Evolutionary conservation across 2,888 invertebrate species (phyloP).

Genomic region (Phengaris alcon): DNA sequence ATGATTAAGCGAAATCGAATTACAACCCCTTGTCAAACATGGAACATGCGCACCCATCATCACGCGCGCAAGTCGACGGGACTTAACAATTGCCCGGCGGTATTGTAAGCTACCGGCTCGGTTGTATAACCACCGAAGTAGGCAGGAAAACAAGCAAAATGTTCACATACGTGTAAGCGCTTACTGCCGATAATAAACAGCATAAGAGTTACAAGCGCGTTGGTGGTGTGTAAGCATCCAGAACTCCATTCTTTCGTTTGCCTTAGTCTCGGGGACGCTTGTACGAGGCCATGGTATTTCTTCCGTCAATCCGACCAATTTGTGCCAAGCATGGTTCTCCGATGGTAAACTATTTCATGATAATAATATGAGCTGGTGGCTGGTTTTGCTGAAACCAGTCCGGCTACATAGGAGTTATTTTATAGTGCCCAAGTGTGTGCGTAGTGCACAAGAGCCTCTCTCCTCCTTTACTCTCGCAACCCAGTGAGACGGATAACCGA

Average conservation of each 20-base stretch:
- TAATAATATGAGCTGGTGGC: no score
- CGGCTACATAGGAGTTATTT: no score
- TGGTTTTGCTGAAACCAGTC: no score
- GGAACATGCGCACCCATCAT: neutral
- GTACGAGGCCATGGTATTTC: neutral
- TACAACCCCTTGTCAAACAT: slow-evolving; percentile 1
- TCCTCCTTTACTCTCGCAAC: no score
- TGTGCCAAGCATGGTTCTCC: neutral
- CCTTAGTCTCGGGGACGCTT: neutral
- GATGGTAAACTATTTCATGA: neutral
- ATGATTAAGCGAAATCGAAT: slow-evolving; percentile 19
- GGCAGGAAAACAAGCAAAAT: no score
- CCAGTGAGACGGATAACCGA: no score
- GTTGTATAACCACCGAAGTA: neutral
- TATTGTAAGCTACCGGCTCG: neutral
- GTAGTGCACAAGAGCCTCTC: no score
- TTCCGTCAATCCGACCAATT: neutral
- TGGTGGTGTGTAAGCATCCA: neutral
- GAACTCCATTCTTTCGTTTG: neutral
- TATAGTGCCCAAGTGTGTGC: no score
- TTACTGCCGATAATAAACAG: neutral
- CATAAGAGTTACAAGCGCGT: neutral
- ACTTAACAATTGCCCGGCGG: neutral
- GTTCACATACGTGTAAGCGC: neutral
- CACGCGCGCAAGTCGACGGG: neutral